phyloP scores from a whole-genome alignment of 2,113 vertebrate species.

The Edolisoma coerulescens region DNA sequence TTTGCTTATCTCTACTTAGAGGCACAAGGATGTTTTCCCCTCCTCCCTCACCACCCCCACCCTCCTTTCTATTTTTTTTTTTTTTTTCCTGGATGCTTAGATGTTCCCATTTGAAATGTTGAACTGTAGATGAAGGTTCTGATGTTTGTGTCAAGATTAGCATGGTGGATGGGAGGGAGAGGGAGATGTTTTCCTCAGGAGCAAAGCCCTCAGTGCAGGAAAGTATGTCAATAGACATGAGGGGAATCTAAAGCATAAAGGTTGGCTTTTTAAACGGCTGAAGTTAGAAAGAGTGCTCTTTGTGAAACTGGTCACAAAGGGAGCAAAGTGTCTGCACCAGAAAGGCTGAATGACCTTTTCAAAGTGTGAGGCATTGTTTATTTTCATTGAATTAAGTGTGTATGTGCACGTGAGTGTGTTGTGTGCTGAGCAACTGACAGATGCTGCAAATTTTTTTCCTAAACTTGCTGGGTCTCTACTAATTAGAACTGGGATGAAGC shows the following conservation, averaged over 20 bases:
- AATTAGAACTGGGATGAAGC: background rate
- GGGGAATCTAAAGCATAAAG: conserved; percentile 30
- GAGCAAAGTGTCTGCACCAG: background rate
- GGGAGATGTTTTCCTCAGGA: background rate
- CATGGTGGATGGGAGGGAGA: background rate
- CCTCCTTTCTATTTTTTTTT: rapidly evolving
- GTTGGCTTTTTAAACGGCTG: conserved; percentile 7
- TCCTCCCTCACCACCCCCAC: no score
- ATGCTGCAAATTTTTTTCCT: background rate
- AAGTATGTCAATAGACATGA: background rate
- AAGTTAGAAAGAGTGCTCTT: conserved; percentile 34
- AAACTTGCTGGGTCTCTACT: background rate
- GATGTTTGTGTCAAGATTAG: conserved; percentile 14
- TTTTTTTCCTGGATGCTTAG: background rate
- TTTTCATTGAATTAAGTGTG: conserved; percentile 25
- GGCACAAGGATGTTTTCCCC: background rate
- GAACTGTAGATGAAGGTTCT: background rate
- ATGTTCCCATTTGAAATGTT: conserved; percentile 9
- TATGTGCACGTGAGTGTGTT: background rate
- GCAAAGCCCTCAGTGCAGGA: background rate
- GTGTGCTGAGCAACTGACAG: background rate
- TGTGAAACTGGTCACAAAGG: conserved; percentile 49
- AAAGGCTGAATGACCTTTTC: conserved; percentile 61
- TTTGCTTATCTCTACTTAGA: background rate
- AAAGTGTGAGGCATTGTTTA: conserved; percentile 12